These are phyloP conservation scores for Mycogona germanica DNA, from an alignment of 2,888 invertebrate species.

Conservation along the genomic window DNA sequence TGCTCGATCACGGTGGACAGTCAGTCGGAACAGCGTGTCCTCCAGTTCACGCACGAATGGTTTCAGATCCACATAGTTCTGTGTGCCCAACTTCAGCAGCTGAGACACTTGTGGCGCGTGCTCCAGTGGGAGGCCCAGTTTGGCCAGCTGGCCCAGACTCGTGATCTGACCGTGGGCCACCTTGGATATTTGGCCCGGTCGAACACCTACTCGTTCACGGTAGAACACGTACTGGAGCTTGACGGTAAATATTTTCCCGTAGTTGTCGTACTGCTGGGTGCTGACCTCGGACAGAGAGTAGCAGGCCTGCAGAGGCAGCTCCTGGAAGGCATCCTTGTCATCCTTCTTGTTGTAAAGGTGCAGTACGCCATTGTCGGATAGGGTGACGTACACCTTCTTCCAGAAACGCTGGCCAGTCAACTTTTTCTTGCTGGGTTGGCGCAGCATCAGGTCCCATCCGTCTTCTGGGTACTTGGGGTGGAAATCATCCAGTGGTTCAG, in stretches of 20 bases:
- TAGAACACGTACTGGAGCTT: constrained; percentile 96
- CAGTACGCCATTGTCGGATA: constrained; percentile 71
- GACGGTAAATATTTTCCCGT: constrained; percentile 97
- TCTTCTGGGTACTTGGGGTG: constrained; percentile 59
- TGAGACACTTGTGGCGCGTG: constrained; percentile 93
- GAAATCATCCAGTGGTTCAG: constrained; percentile 82
- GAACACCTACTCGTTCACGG: constrained; percentile 91
- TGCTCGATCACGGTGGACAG: constrained; percentile 75
- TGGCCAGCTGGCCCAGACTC: constrained; percentile 85
- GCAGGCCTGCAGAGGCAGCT: constrained; percentile 83
- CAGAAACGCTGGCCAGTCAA: constrained; percentile 89
- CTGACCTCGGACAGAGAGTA: constrained; percentile 85
- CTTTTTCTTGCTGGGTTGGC: constrained; percentile 94
- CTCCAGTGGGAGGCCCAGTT: constrained; percentile 88
- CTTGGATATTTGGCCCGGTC: constrained; percentile 88
- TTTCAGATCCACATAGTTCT: constrained; percentile 77
- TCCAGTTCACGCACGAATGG: constrained; percentile 84
- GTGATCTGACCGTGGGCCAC: constrained; percentile 65
- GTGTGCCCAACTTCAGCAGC: constrained; percentile 87
- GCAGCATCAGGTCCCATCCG: constrained; percentile 92
- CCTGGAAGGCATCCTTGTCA: constrained; percentile 89
- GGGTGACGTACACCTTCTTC: constrained; percentile 87
- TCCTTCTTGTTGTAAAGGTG: constrained; percentile 69
- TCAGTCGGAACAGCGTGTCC: constrained; percentile 75
- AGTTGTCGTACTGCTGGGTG: constrained; percentile 97